phyloP scores from a whole-genome alignment of 2,113 vertebrate species.

The Ailuropoda melanoleuca region DNA sequence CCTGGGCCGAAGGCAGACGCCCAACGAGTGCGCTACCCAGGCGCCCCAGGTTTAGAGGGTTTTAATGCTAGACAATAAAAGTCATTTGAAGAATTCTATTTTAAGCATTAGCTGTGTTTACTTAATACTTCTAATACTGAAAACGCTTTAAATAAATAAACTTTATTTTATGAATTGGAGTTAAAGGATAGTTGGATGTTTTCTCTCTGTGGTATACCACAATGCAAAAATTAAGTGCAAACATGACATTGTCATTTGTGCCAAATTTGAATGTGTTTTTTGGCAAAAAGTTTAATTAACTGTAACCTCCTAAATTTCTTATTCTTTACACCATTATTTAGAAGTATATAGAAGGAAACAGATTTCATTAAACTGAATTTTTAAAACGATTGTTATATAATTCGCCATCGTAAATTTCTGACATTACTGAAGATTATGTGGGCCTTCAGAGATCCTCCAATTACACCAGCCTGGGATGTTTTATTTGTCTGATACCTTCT shows the following conservation, averaged over 20 bases:
- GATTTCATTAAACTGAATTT: not conserved
- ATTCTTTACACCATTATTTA: not conserved
- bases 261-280: not conserved
- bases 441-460: not conserved
- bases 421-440: not conserved
- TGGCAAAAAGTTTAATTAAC: not conserved
- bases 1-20: too few relatives aligned
- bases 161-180: not conserved
- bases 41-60: not conserved
- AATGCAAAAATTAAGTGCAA: conserved; percentile 9
- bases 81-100: not conserved
- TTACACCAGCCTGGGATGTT: not conserved
- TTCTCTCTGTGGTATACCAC: not conserved
- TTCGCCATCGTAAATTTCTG: not conserved
- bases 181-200: not conserved
- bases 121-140: not conserved
- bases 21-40: too few relatives aligned
- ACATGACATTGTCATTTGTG: not conserved
- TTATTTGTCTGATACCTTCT: not conserved
- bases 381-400: not conserved
- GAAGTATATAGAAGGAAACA: not conserved
- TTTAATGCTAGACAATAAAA: not conserved
- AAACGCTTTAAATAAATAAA: not conserved
- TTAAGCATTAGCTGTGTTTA: not conserved
- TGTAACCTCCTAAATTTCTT: not conserved